Conservation (phyloP, 2,888 invertebrate genomes). For the Agrochola lota region DNA sequence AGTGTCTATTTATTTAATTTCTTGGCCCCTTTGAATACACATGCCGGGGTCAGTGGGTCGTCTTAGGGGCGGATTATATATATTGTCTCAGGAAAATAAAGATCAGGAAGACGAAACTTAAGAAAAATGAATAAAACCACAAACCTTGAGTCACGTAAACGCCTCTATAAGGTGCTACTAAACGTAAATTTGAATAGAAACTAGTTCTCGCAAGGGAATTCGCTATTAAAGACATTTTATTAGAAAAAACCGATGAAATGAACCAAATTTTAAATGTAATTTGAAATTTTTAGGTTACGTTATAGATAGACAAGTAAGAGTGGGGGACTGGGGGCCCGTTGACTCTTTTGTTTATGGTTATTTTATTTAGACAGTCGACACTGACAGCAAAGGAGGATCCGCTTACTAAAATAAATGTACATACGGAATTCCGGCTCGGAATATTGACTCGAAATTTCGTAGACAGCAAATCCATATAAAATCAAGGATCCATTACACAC, state of each 20-base stretch:
- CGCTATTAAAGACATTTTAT: constrained; percentile 75
- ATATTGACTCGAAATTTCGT: no score
- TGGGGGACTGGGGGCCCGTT: background rate
- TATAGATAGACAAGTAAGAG: constrained; percentile 14
- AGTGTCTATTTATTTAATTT: background rate
- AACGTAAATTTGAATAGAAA: constrained; percentile 67
- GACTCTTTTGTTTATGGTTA: background rate
- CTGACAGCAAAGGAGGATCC: background rate
- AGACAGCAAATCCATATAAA: no score
- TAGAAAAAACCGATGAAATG: background rate
- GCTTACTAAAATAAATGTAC: background rate
- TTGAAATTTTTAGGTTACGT: constrained; percentile 15
- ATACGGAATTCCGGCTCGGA: no score
- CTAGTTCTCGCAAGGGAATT: constrained; percentile 72
- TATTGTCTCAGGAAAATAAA: background rate
- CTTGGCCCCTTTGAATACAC: background rate
- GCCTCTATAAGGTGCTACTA: constrained; percentile 69
- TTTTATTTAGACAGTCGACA: constrained; percentile 17
- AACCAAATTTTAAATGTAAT: no score
- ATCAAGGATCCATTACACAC: no score
- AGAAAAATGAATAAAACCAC: constrained; percentile 14
- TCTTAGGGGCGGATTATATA: background rate
- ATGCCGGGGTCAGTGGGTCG: background rate
- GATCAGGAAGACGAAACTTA: background rate
- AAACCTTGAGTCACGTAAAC: constrained; percentile 74